Evolutionary conservation across 2,888 invertebrate species (phyloP).

Genomic region (Ametastegia equiseti): DNA sequence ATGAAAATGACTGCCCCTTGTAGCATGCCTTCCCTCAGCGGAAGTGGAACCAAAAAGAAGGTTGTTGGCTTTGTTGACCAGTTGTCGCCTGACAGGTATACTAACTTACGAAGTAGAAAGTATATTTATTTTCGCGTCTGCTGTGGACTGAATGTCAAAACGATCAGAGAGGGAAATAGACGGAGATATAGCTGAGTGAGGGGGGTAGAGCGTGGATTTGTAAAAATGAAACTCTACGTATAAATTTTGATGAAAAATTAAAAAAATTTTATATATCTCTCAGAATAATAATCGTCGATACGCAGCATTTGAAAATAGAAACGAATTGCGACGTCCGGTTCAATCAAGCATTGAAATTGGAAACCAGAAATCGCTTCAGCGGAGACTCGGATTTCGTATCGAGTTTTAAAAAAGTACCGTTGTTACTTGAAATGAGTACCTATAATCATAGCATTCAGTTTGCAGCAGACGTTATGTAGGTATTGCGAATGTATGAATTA

Average conservation of each 20-base stretch:
- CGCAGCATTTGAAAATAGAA: background rate
- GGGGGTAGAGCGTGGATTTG: background rate
- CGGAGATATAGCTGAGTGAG: background rate
- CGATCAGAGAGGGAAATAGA: background rate
- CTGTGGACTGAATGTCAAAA: conserved; percentile 23
- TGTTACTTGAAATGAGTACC: background rate
- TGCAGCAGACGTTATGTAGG: background rate
- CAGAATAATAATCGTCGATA: background rate
- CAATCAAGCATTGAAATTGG: conserved; percentile 34
- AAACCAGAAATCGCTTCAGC: conserved; percentile 27
- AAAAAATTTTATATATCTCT: background rate
- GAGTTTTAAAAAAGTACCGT: conserved; percentile 19
- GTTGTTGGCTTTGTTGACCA: conserved; percentile 75
- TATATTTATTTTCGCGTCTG: conserved; percentile 13
- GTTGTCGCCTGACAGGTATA: conserved; percentile 72
- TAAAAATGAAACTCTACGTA: background rate
- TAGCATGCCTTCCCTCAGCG: conserved; percentile 74
- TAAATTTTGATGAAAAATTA: background rate
- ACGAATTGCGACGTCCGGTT: conserved; percentile 13
- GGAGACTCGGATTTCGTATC: conserved; percentile 28
- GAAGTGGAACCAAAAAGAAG: conserved; percentile 74
- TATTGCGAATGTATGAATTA: conserved; percentile 1
- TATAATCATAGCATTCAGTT: conserved; percentile 22
- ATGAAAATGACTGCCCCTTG: conserved; percentile 59
- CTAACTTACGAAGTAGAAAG: conserved; percentile 33